Evolutionary conservation across 2,797 vertebrate genomes (phyloP).

Genomic region (Alectoris magna): DNA sequence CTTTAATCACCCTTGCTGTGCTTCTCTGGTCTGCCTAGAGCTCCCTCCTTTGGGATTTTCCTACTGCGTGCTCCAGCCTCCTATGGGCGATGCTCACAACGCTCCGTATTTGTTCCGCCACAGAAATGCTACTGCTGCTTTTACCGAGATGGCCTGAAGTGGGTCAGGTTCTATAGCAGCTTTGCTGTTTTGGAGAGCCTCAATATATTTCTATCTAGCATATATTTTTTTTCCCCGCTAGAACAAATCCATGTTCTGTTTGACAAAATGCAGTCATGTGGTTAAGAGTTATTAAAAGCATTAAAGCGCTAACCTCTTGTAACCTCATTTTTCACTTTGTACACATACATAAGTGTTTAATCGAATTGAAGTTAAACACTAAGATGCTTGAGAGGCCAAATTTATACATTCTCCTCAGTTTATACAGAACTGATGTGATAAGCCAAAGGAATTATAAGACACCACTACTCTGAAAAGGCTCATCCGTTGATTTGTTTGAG

Average conservation of each 20-base stretch:
- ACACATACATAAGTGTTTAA: slow-evolving; percentile 80
- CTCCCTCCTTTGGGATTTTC: not conserved
- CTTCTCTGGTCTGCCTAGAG: not conserved
- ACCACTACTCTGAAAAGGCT: slow-evolving; percentile 43
- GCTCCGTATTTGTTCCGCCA: not conserved
- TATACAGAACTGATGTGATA: slow-evolving; percentile 70
- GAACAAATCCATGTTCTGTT: slow-evolving; percentile 61
- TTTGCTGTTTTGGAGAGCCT: slow-evolving; percentile 12
- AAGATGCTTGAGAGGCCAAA: slow-evolving; percentile 74
- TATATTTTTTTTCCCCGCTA: slow-evolving; percentile 43
- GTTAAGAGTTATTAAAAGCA: slow-evolving; percentile 82
- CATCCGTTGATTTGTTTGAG: slow-evolving; percentile 58
- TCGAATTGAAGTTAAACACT: slow-evolving; percentile 79
- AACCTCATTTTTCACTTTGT: slow-evolving; percentile 82
- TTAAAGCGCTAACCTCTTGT: slow-evolving; percentile 82
- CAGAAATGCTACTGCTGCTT: slow-evolving; percentile 34
- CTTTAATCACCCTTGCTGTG: not conserved
- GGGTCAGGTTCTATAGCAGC: not conserved
- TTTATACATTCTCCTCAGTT: slow-evolving; percentile 71
- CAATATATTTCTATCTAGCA: slow-evolving; percentile 15
- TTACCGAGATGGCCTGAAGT: slow-evolving; percentile 46
- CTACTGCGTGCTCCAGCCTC: not conserved
- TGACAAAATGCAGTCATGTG: slow-evolving; percentile 80
- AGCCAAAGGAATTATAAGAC: slow-evolving; percentile 62
- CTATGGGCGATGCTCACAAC: not conserved